Conservation (phyloP, 2,888 invertebrate species). For the Nephrocerus scutellatus region DNA sequence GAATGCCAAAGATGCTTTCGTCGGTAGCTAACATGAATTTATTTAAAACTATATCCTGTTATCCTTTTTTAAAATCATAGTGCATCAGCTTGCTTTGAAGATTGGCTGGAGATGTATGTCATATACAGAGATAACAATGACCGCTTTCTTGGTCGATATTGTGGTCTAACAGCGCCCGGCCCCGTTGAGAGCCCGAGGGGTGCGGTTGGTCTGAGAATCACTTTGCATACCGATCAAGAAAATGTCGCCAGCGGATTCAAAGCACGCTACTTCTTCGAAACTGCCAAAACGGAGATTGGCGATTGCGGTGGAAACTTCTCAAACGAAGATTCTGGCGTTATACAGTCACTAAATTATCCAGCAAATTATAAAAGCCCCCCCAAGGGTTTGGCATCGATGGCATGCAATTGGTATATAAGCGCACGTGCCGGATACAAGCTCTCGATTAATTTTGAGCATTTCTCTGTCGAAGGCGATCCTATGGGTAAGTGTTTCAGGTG, state of each 20-base stretch:
- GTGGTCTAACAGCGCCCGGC: conserved; percentile 84
- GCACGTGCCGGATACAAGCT: conserved; percentile 80
- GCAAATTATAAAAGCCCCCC: conserved; percentile 79
- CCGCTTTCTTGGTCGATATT: conserved; percentile 84
- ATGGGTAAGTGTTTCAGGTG: conserved; percentile 55
- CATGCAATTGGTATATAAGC: conserved; percentile 95
- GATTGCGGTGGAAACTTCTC: conserved; percentile 91
- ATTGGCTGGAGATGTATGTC: conserved; percentile 92
- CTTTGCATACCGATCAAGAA: conserved; percentile 80
- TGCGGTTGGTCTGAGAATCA: conserved; percentile 77
- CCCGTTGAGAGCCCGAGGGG: conserved; percentile 90
- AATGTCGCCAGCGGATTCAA: conserved; percentile 93
- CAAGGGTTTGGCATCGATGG: conserved; percentile 72
- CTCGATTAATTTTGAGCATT: conserved; percentile 83
- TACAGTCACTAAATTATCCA: conserved; percentile 87
- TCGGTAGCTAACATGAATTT: background rate
- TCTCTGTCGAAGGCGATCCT: conserved; percentile 91
- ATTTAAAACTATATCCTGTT: background rate
- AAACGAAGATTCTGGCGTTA: conserved; percentile 71
- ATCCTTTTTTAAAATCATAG: conserved; percentile 44
- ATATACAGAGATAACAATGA: conserved; percentile 75
- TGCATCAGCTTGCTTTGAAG: conserved; percentile 74
- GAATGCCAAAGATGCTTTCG: conserved; percentile 23
- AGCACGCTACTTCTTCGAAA: conserved; percentile 89
- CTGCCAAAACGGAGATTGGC: conserved; percentile 79